Conservation (phyloP, 2,797 vertebrate genomes). For the Eleutherodactylus coqui region DNA sequence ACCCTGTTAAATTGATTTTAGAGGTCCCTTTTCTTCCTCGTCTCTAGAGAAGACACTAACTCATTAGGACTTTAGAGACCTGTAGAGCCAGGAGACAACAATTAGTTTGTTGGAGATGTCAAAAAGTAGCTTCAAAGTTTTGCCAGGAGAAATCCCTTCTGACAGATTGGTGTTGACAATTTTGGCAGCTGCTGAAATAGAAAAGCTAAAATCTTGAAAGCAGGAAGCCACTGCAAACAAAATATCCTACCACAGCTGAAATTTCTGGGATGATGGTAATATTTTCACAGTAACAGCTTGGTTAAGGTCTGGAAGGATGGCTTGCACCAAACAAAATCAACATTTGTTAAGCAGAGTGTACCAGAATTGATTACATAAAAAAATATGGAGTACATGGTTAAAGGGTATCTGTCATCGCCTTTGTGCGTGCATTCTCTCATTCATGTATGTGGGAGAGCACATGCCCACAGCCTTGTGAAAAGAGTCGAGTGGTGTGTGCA, state of each 20-base stretch:
- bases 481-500: no score
- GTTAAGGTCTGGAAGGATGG: constrained; percentile 16
- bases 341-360: no score
- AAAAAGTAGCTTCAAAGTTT: constrained; percentile 88
- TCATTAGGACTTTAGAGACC: constrained; percentile 91
- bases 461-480: no score
- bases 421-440: no score
- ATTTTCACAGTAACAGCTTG: constrained; percentile 43
- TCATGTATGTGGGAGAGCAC: no score
- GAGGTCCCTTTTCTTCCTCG: constrained; percentile 78
- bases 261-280: background rate
- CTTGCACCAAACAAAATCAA: background rate
- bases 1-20: constrained; percentile 88
- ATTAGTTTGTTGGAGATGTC: constrained; percentile 95
- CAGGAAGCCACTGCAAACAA: constrained; percentile 70
- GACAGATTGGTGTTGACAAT: constrained; percentile 92
- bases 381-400: no score
- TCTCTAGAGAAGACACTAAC: constrained; percentile 91
- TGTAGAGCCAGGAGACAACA: constrained; percentile 89
- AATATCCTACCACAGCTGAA: constrained; percentile 74
- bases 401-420: no score
- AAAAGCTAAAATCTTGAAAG: constrained; percentile 69
- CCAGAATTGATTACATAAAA: no score
- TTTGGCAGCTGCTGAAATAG: constrained; percentile 80
- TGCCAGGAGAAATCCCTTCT: constrained; percentile 89